Percentiles rank a stretch among this genome's conserved stretches.
Conservation (phyloP, 2,888 invertebrate genomes). For the Sinohyriopsis cumingii region DNA sequence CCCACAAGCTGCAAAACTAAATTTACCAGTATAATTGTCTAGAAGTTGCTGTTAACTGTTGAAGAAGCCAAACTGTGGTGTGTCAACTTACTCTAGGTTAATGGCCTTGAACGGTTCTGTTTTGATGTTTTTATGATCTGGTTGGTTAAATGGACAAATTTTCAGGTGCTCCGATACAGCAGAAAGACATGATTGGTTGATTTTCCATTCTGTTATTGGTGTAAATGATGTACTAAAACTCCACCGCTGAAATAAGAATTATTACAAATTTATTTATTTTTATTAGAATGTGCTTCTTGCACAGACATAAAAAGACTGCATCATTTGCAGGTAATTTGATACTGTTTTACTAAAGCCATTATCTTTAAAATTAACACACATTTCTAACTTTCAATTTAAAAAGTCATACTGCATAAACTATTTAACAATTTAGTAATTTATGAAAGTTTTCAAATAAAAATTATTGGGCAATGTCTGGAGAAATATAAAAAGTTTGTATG, state of each 20-base stretch:
- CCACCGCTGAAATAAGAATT: constrained; percentile 67
- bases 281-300: background rate
- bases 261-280: background rate
- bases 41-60: too few species aligned
- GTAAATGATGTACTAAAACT: constrained; percentile 72
- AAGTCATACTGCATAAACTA: too few species aligned
- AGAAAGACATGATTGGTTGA: constrained; percentile 61
- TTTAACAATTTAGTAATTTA: too few species aligned
- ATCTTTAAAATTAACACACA: background rate
- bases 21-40: too few species aligned
- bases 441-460: too few species aligned
- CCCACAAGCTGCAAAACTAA: too few species aligned
- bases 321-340: too few species aligned
- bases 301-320: background rate
- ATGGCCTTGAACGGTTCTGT: constrained; percentile 31
- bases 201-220: constrained; percentile 71
- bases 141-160: constrained; percentile 69
- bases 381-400: background rate
- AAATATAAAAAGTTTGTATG: too few species aligned
- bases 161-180: constrained; percentile 71
- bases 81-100: too few species aligned
- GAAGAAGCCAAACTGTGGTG: too few species aligned
- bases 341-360: background rate
- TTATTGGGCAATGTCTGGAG: too few species aligned
- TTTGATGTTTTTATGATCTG: constrained; percentile 34